A percentile compares a stretch with the other conserved stretches of the same genome.
phyloP scores from a whole-genome alignment of 2,888 invertebrate species.

The Papilio gigon region DNA sequence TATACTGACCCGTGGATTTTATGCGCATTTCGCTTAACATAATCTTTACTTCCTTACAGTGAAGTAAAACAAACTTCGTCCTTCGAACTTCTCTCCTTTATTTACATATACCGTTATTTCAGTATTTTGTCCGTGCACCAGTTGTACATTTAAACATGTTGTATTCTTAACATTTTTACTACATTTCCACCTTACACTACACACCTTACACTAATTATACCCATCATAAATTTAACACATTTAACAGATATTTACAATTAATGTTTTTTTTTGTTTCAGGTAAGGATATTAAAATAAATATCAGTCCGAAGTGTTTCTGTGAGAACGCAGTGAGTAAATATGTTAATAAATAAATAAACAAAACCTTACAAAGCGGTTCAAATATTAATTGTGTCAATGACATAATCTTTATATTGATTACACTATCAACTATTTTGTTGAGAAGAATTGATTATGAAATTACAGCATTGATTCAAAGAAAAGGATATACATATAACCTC shows the following conservation, averaged over 20 bases:
- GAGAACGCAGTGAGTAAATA: not conserved
- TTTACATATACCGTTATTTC: not conserved
- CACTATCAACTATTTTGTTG: no score
- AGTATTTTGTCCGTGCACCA: not conserved
- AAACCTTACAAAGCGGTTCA: not conserved
- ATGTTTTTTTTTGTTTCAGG: conserved; percentile 18
- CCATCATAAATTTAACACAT: no score
- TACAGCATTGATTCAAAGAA: no score
- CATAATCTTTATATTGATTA: no score
- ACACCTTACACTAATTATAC: no score
- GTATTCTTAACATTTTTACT: no score
- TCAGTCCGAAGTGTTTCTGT: not conserved
- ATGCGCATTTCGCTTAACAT: conserved; percentile 47
- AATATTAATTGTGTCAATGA: no score
- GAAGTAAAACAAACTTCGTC: conserved; percentile 22
- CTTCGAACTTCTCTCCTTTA: not conserved
- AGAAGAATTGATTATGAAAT: no score
- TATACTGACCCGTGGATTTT: conserved; percentile 58
- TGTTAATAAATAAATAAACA: not conserved
- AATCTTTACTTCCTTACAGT: conserved; percentile 33
- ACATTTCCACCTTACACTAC: no score
- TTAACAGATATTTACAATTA: no score
- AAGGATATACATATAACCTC: no score
- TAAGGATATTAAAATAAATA: not conserved
- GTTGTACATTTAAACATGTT: not conserved